Base-by-base conservation (phyloP, 2,888 invertebrate genomes). In the Platycheirus rosarum region DNA sequence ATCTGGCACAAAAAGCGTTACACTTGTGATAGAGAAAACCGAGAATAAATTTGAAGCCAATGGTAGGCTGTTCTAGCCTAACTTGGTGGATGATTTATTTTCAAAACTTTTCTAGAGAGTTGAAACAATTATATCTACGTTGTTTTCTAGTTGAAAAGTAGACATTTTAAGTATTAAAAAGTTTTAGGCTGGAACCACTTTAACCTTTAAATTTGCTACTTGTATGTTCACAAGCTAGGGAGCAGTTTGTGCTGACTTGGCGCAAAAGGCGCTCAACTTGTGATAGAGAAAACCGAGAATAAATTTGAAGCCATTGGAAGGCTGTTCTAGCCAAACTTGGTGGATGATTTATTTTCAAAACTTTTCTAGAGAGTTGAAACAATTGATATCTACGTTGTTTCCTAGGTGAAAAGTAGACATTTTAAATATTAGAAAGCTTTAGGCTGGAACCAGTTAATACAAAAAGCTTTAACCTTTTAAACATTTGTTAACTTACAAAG, bases 251-350 rank as follows among this genome's bases (percentile, higher is more conserved):
- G 85, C 76, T 74, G 18, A 66, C 40, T 84, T 85, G 80, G 86
- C 85, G 74, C 74, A 85, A 86, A 86, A 85, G 87, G 89, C 88
- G 88, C 89, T 90, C 88, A 88, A 88, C 85, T 85, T 86, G 87
- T 89, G 90, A 86, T 40, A 89, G 66, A 89, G 26, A 23, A 23
- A 23, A 23, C 69, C 11, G 84, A 69, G 70, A 73, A 76, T 66
- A 78, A 66, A 65, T 5, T 13, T 57, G 76, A 60, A 44, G 66
- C 68, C 82, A 63, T 66, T 79, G 65, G 55, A 77, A 74, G 77
- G 85, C 87, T 89, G 88, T 90, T 87, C 80, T 89, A 89, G 88
- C 86, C 75, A 78, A 60, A 63, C 76, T 65, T 85, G 63, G 63
- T 69, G 75, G 84, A 74, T 53, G 57, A 66, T 26, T 23, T 13